Evolutionary conservation across 2,113 vertebrate genomes (phyloP), one percentile per base, ranked within the genome.

Genomic region (Nipponia nippon): DNA sequence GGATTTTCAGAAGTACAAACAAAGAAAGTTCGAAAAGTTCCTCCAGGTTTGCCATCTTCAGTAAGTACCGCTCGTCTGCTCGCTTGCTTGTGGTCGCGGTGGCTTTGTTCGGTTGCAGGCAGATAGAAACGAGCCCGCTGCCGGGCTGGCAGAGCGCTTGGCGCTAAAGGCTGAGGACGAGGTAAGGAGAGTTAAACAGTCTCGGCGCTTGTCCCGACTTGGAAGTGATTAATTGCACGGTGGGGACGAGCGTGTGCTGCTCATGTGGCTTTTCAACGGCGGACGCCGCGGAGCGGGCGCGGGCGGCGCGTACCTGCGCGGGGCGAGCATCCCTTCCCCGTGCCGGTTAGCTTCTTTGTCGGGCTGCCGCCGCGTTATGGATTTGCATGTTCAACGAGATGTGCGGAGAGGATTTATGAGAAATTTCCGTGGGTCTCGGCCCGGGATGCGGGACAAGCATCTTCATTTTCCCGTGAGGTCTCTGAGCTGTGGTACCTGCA

Each of bases 11-110:
- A 99, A 89, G 98, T 99, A 82, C 99, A 99, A 95, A 98, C 99
- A 97, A 99, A 99, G 98, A 99, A 99, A 98, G 99, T 99, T 93
- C 98, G 99, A 47, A 99, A 99, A 98, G 99, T 99, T 97, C 99
- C 99, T 76, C 99, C 99, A 66, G 99, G 99, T 96, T 98, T 99
- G 98, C 99, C 99, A 58, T 99, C 99, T 86, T 99, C 99, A 92
- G 99, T 99, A 99, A 99, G 99, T 99, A 97, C 81, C 85, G 83
- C 79, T 73, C 58, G 66, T 42, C 88, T 36, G 65, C 79, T 59
- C 34, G 34, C 22, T 34, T 7, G 49, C 87, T 84, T 46, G 23
- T 11, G 58, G 2, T 50, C 19, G 77, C 36, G 62, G 38, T 20
- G 62, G 40, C 71, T 94, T 88, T 38, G 36, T 84, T 71, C 10